These are phyloP conservation scores for Tachypleus tridentatus DNA, from an alignment of 1,140 invertebrate species.

Conservation along the genomic window DNA sequence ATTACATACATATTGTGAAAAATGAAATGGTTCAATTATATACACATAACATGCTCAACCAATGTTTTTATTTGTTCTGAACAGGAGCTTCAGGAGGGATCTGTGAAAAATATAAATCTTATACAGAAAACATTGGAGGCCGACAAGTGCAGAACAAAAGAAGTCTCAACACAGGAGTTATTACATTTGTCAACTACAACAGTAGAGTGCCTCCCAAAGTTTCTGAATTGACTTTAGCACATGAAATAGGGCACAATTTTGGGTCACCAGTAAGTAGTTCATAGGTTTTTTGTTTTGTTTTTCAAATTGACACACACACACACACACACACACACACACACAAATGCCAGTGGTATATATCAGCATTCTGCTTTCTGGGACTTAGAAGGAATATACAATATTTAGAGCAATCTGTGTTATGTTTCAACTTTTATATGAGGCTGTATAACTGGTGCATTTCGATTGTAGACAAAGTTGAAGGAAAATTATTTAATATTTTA, in stretches of 20 bases:
- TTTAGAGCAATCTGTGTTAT: too few relatives aligned
- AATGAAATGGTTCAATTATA: too few relatives aligned
- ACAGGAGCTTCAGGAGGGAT: slow-evolving; percentile 91
- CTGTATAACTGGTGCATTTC: too few relatives aligned
- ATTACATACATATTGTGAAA: too few relatives aligned
- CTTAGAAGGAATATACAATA: too few relatives aligned
- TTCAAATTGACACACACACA: too few relatives aligned
- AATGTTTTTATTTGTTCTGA: not conserved
- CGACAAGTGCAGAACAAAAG: slow-evolving; percentile 85
- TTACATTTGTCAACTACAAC: slow-evolving; percentile 98
- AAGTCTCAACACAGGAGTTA: slow-evolving; percentile 96
- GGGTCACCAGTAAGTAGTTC: slow-evolving; percentile 71
- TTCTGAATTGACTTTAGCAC: slow-evolving; percentile 92
- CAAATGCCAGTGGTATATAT: not conserved
- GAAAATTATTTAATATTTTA: too few relatives aligned
- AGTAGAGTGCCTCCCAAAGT: slow-evolving; percentile 91
- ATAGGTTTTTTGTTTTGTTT: not conserved
- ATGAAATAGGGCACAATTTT: slow-evolving; percentile 99
- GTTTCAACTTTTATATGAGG: too few relatives aligned
- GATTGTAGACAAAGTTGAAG: too few relatives aligned
- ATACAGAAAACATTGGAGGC: slow-evolving; percentile 86
- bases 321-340: too few relatives aligned
- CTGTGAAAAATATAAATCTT: slow-evolving; percentile 95
- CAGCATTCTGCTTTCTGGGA: too few relatives aligned
- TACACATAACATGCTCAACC: too few relatives aligned